These are phyloP conservation scores for Asarcornis scutulata DNA, from an alignment of 2,113 vertebrate genomes.

Conservation along the genomic window DNA sequence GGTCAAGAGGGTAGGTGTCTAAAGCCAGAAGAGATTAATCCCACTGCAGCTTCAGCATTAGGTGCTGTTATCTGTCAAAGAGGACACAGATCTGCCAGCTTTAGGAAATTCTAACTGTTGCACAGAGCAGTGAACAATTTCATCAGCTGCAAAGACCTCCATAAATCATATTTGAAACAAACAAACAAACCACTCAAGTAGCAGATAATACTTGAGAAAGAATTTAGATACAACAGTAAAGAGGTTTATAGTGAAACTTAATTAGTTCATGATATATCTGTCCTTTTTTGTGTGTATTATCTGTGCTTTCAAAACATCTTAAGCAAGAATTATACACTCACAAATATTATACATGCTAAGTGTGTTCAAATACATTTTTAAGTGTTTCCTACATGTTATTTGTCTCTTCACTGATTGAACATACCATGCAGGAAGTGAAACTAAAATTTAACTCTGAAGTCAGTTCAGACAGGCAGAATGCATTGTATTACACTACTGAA, in stretches of 20 bases:
- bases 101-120: slow-evolving; percentile 5
- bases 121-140: neutral
- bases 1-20: neutral
- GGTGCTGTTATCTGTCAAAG: neutral
- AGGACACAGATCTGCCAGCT: neutral
- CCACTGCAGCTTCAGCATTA: neutral
- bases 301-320: neutral
- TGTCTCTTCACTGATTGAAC: neutral
- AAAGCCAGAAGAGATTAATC: slow-evolving; percentile 15
- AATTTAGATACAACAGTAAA: neutral
- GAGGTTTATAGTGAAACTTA: neutral
- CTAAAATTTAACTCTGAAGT: neutral
- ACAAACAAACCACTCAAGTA: neutral
- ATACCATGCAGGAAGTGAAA: neutral
- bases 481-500: neutral
- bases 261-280: neutral
- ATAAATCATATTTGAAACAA: neutral
- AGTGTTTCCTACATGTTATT: neutral
- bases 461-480: neutral
- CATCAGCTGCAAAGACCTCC: neutral
- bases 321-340: neutral
- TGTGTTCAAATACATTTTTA: neutral
- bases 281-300: accelerated
- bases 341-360: neutral
- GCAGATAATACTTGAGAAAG: neutral